Evolutionary conservation across 2,113 vertebrate species (phyloP).

Genomic region (Microcebus murinus): DNA sequence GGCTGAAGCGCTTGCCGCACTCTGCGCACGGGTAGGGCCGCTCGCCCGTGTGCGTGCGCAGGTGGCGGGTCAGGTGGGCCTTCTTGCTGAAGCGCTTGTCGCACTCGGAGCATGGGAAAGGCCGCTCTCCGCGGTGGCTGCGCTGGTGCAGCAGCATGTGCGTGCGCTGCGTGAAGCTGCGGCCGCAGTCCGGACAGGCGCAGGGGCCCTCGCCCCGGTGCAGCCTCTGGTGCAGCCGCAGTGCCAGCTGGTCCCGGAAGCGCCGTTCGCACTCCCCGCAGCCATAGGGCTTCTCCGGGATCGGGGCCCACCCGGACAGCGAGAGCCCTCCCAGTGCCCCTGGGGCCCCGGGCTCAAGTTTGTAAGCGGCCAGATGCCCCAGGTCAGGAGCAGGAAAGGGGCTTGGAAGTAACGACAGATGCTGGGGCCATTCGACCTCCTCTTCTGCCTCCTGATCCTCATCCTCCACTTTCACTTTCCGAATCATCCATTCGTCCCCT

Average conservation of each 20-base stretch:
- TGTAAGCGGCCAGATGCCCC: conserved; percentile 64
- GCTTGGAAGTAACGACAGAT: conserved; percentile 41
- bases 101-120: conserved; percentile 82
- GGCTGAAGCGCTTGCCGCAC: conserved; percentile 85
- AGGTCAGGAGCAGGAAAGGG: background rate
- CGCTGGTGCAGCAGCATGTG: conserved; percentile 81
- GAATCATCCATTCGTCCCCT: conserved; percentile 82
- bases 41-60: conserved; percentile 84
- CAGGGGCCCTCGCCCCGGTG: conserved; percentile 78
- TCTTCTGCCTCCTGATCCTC: conserved; percentile 76
- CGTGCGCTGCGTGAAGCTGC: conserved; percentile 77
- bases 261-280: conserved; percentile 76
- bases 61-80: conserved; percentile 84
- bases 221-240: conserved; percentile 78
- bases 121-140: conserved; percentile 80
- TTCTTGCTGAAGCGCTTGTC: conserved; percentile 86
- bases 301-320: conserved; percentile 49
- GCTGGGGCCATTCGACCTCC: conserved; percentile 63
- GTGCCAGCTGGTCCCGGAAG: conserved; percentile 73
- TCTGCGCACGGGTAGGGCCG: conserved; percentile 80
- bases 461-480: conserved; percentile 85
- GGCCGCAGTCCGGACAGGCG: conserved; percentile 47
- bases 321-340: conserved; percentile 46
- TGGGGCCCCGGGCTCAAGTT: conserved; percentile 65
- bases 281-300: conserved; percentile 55